Conservation (phyloP, 2,888 invertebrate genomes). For the Melieria omissa region DNA sequence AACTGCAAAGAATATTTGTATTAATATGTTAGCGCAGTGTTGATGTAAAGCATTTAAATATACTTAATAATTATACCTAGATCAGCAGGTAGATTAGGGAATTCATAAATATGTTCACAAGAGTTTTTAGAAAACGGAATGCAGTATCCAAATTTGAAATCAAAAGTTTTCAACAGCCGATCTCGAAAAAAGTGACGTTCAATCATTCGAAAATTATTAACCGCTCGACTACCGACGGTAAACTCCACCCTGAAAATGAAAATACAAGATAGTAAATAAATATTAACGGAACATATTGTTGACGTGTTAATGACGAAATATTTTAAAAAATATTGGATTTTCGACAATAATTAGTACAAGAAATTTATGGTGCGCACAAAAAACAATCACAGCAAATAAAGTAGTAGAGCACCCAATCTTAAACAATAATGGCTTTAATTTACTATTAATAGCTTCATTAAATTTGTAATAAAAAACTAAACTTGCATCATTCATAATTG, state of each 20-base stretch:
- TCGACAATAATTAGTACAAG: too few relatives aligned
- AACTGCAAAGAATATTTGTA: constrained; percentile 72
- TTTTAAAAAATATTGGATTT: too few relatives aligned
- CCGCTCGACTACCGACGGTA: constrained; percentile 90
- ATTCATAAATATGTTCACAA: constrained; percentile 99
- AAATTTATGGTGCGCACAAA: too few relatives aligned
- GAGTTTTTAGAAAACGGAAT: constrained; percentile 98
- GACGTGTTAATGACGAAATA: too few relatives aligned
- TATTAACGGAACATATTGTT: too few relatives aligned
- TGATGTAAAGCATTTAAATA: not conserved
- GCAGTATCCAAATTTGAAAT: constrained; percentile 99
- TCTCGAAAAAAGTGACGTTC: constrained; percentile 97
- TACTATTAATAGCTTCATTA: too few relatives aligned
- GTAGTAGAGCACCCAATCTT: too few relatives aligned
- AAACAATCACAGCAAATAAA: too few relatives aligned
- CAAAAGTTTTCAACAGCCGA: constrained; percentile 93
- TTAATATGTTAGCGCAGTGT: not conserved
- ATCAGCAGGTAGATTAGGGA: constrained; percentile 87
- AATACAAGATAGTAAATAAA: not conserved
- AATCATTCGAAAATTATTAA: constrained; percentile 97
- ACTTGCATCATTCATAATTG: constrained; percentile 8
- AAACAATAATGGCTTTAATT: too few relatives aligned
- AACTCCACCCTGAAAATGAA: constrained; percentile 86
- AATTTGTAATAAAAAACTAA: not conserved
- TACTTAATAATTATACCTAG: constrained; percentile 74